Evolutionary conservation across 2,113 vertebrate species (phyloP), one percentile per base, ranked within the genome.

Genomic region (Centropus unirufus): DNA sequence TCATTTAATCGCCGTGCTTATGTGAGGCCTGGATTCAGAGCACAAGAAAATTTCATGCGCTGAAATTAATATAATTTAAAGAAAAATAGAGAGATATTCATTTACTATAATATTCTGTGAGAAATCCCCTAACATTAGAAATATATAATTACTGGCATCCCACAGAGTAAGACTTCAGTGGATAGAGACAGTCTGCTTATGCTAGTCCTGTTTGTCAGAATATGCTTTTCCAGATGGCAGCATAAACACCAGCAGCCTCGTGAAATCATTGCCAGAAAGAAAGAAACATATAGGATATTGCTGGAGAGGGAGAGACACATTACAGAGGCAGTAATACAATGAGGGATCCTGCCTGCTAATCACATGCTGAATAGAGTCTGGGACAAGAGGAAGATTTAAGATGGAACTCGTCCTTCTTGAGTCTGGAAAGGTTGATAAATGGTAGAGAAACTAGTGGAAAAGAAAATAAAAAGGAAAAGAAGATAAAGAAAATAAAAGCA

Each of bases 201-300:
- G 47, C 61, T 64, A 69, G 77, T 64, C 51, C 62, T 74, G 44
- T 79, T 87, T 79, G 73, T 92, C 59, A 22, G 9, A 76, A 61
- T 76, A 47, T 83, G 70, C 82, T 94, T 90, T 93, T 82, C 83
- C 79, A 80, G 85, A 82, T 93, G 94, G 87, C 83, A 86, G 44
- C 76, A 75, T 72, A 85, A 78, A 89, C 80, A 80, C n/a, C n/a
- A 64, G 54, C 67, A 92, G 63, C 23, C 64, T 93, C n/a, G 80
- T 58, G 73, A 80, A 83, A 77, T 42, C 40, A 58, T 34, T 77
- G 55, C 89, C 67, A 93, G 89, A 52, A 27, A 22, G 26, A 36
- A 78, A 61, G 11, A 46, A 64, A 19, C 3, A 6, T 40, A 17
- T 68, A 85, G 77, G 68, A 81, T 22, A 40, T 52, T 73, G 55